These are phyloP conservation scores for Palythoa grandis DNA, from an alignment of 92 coral and sea anemone genomes.

Conservation along the genomic window DNA sequence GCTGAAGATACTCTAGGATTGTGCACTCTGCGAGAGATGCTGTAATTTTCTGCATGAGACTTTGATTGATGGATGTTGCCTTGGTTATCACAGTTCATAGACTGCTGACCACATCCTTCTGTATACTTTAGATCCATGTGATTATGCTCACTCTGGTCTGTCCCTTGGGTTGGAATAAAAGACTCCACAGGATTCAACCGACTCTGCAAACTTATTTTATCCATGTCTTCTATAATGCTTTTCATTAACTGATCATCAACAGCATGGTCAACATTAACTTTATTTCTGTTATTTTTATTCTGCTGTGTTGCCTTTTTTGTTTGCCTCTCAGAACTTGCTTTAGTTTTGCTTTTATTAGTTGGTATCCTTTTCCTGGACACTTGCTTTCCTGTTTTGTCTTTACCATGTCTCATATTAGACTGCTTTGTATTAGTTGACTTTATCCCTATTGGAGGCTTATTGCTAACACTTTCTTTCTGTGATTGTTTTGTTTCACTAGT, in stretches of 20 bases:
- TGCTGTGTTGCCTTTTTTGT: background rate
- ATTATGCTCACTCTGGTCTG: background rate
- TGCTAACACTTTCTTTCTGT: background rate
- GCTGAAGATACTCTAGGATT: slow-evolving; percentile 9
- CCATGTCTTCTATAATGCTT: slow-evolving; percentile 81
- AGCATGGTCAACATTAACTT: background rate
- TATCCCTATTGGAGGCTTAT: slow-evolving; percentile 26
- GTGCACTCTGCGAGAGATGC: slow-evolving; percentile 36
- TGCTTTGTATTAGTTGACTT: slow-evolving; percentile 13
- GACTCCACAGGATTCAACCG: slow-evolving; percentile 71
- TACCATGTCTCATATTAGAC: background rate
- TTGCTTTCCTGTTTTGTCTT: slow-evolving; percentile 3
- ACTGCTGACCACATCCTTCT: background rate
- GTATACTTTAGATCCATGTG: background rate
- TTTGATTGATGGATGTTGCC: background rate
- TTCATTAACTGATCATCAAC: slow-evolving; percentile 72
- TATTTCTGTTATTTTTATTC: background rate
- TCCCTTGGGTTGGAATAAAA: background rate
- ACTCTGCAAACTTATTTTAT: slow-evolving; percentile 67
- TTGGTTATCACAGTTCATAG: background rate
- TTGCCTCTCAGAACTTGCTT: background rate
- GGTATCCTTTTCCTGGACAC: background rate
- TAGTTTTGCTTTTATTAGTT: background rate
- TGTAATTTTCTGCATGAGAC: background rate
- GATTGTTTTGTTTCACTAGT: background rate